Evolutionary conservation across 2,888 invertebrate genomes (phyloP), one percentile per base, ranked within the genome.

Genomic region (Neelides folsomi): DNA sequence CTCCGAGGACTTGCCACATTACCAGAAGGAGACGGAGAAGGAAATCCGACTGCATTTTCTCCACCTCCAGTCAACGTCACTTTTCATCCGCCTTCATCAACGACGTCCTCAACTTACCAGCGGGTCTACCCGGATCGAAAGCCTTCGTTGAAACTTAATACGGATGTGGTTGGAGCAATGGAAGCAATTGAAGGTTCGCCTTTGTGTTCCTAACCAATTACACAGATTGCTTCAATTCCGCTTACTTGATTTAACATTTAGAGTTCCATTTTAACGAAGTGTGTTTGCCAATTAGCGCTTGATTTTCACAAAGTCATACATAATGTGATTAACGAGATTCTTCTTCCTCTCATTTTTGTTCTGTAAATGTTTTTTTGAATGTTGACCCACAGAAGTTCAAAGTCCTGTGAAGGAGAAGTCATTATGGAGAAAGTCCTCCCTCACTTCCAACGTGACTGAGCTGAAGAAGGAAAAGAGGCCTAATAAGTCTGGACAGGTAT

Each of bases 151-250:
- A 87, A 87, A 67, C 55, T 65, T 15, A 83, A 82, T 70, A 80
- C 81, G 4, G 88, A 87, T 71, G 83, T 88, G 36, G 84, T 86
- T 62, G 77, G 82, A 57, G 82, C 86, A 44, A 82, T 89, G 76
- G 86, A 88, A 72, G 81, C 86, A 37, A 85, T 89, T 51, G 87
- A 87, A 76, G 86, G 86, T 85, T 71, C 53, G 40, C n/a, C 9
- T 41, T 15, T 18, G 40, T 10, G 38, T 45, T 37, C n/a, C 43
- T n/a, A 12, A 43, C 18, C 8, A n/a, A 15, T 45, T 15, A 9
- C 13, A 7, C 12, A 2, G 12, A 15, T 13, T 42, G 13, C 18
- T 12, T 15, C 12, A 13, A 16, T 42, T 42, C 12, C 13, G n/a
- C 12, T 12, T 13, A 13, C 15, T 15, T 2, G 18, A 13, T 42